Evolutionary conservation across 2,888 invertebrate genomes (phyloP), one percentile per base, ranked within the genome.

Genomic region (Tinea trinotella): DNA sequence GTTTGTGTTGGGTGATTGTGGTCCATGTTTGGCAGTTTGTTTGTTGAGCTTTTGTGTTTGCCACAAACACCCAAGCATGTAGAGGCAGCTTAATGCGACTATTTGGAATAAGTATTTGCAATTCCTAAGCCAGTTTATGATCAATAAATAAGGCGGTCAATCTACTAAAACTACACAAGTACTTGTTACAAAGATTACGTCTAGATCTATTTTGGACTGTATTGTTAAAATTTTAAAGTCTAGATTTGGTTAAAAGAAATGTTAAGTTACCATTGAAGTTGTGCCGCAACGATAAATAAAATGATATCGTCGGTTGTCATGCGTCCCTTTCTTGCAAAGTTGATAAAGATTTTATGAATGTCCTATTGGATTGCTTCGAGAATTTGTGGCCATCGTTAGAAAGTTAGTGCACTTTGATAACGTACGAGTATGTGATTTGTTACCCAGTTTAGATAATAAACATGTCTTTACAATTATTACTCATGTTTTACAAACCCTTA

Each of bases 131-230:
- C 12, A 35, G 52, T 50, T 24, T 49, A 35, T 53, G 44, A 15
- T 36, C 56, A 54, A 57, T 59, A 59, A 59, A 56, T 57, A 57
- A 56, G 36, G n/a, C 49, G 54, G 55, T 53, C 52, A 53, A 55
- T 53, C 55, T 55, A 53, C 50, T 56, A 54, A 20, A 13, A 44
- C 18, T 17, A 17, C 44, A 44, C 18, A 44, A 17, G 15, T 44
- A 15, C 4, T 44, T 17, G 18, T 44, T 15, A 44, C 3, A 3
- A 10, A 12, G 44, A 44, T 44, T 5, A 44, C 4, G 5, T 44
- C 7, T 5, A 7, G 5, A 17, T 18, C 2, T 9, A 44, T 7
- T 44, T 44, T 44, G 17, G 15, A 44, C 44, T 44, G 15, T 46
- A 19, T 19, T 19, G 7, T 46, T 19, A 7, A 19, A 17, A 10